Base-by-base conservation (phyloP, 2,888 invertebrate species). In the Phymatocera aterrima region DNA sequence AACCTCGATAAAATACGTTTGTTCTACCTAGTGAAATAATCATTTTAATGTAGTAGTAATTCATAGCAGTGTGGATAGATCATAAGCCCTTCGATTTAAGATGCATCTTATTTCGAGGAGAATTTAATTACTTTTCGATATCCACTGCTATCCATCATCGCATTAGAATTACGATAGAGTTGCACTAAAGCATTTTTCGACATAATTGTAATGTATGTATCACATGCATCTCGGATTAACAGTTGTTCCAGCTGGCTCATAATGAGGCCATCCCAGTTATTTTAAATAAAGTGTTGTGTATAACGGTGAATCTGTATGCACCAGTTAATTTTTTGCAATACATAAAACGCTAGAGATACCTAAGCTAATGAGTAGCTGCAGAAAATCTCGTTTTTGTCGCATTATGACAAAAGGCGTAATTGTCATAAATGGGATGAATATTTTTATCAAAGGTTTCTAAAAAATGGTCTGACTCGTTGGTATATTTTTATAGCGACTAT, bases 231-330 rank as follows among this genome's bases (percentile, higher is more conserved):
- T 61, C n/a, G 1, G 8, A 37, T 34, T 18, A 64, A 64, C 61
- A 37, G 10, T 64, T 64, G 3, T 8, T 37, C 18, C 21, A 37
- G 61, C 34, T 64, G 37, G 18, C 37, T 34, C 37, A 37, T 64
- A 64, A 64, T 12, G 61, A 64, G 61, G 61, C 18, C 61, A 64
- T 64, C 8, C 61, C n/a, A 31, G 61, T 64, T 64, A 34, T 64
- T 18, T 64, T 64, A 18, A 64, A 18, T 64, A 64, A 61, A 64
- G 61, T 37, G 61, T 64, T 64, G 37, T 64, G 61, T 37, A 64
- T 64, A 64, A 64, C 61, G 61, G 61, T 64, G 37, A 34, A 37
- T 64, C 61, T 64, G 15, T 64, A 64, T 64, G 61, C 61, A 64
- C 61, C 24, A 64, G 37, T 64, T 37, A 64, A 64, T 64, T 64